Evolutionary conservation across 2,113 vertebrate species (phyloP).

Genomic region (Dunckerocampus dactyliophorus): DNA sequence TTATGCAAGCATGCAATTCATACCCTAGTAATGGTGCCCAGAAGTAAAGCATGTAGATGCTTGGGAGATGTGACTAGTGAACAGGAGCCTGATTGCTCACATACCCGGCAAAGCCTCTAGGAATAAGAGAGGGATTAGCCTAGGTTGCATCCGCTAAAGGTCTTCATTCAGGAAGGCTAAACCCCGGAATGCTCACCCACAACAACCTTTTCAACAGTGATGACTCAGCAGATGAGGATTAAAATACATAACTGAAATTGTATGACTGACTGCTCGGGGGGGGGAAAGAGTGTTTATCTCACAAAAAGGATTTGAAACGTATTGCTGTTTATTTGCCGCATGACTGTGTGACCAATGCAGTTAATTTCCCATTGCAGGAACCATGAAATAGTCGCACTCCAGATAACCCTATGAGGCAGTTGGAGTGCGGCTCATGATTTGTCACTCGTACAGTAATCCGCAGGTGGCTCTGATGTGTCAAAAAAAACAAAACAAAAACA

Average conservation of each 20-base stretch:
- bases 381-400: too few species aligned
- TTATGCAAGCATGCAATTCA: slow-evolving; percentile 14
- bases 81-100: slow-evolving; percentile 57
- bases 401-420: too few species aligned
- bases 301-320: neutral
- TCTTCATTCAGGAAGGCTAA: slow-evolving; percentile 61
- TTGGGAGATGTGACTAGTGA: slow-evolving; percentile 37
- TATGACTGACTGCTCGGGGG: neutral
- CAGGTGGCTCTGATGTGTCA: too few species aligned
- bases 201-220: slow-evolving; percentile 31
- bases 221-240: slow-evolving; percentile 30
- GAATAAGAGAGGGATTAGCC: slow-evolving; percentile 63
- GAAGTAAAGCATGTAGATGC: slow-evolving; percentile 29
- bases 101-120: slow-evolving; percentile 66
- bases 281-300: neutral
- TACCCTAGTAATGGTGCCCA: slow-evolving; percentile 38
- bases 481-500: too few species aligned
- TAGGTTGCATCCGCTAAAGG: slow-evolving; percentile 44
- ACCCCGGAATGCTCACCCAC: slow-evolving; percentile 54
- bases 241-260: slow-evolving; percentile 25
- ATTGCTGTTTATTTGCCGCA: neutral
- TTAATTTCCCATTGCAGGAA: too few species aligned
- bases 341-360: too few species aligned
- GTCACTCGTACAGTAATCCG: too few species aligned
- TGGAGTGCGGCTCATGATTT: too few species aligned